phyloP scores from a whole-genome alignment of 2,888 invertebrate genomes.

The Endotricha flammealis region DNA sequence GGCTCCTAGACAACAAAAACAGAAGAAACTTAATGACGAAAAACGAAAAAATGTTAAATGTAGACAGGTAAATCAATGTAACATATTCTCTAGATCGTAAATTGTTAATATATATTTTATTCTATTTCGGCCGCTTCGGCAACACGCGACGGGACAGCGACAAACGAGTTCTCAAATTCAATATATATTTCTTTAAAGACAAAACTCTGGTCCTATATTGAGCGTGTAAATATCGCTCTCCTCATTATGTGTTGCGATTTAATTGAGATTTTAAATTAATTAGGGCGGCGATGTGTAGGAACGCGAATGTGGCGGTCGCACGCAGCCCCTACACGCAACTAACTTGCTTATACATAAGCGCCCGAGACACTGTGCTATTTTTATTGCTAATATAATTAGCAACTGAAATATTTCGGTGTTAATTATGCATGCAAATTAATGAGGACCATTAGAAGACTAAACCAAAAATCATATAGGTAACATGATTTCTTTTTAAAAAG shows the following conservation, averaged over 20 bases:
- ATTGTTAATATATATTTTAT: constrained; percentile 43
- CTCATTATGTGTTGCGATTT: constrained; percentile 75
- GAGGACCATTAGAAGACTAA: too few species aligned
- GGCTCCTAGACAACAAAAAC: too few species aligned
- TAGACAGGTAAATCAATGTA: constrained; percentile 1
- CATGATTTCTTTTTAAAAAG: too few species aligned
- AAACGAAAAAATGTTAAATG: not conserved
- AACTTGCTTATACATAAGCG: not conserved
- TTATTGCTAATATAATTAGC: too few species aligned
- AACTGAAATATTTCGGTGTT: too few species aligned
- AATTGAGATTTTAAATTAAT: constrained; percentile 80
- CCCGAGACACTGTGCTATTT: not conserved
- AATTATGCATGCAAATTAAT: too few species aligned
- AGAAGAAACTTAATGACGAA: too few species aligned
- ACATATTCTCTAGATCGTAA: constrained; percentile 30
- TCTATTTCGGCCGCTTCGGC: constrained; percentile 22
- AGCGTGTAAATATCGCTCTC: constrained; percentile 62
- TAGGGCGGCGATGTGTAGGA: constrained; percentile 68
- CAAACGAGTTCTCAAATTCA: constrained; percentile 59
- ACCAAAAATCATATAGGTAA: too few species aligned
- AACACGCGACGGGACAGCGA: constrained; percentile 40
- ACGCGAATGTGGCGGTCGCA: constrained; percentile 69
- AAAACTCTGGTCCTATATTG: constrained; percentile 53
- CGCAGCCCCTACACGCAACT: constrained; percentile 70
- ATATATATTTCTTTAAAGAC: constrained; percentile 57